Evolutionary conservation across 2,797 vertebrate genomes (phyloP).

Genomic region (Notolabrus celidotus): DNA sequence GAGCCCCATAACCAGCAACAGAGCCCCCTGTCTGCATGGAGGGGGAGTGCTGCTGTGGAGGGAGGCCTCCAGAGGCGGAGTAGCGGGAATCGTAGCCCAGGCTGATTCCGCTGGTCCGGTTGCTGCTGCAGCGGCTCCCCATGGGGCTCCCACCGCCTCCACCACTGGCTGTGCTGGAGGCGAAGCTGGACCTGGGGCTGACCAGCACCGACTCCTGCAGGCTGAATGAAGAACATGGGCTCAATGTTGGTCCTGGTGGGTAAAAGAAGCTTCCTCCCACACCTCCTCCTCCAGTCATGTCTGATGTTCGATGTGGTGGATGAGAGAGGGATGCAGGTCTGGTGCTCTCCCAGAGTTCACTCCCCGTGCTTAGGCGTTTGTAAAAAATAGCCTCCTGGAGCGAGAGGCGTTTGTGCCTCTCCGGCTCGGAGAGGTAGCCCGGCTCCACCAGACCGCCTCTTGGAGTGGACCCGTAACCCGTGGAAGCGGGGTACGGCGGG

Average conservation of each 20-base stretch:
- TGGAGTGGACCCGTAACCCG: constrained; percentile 68
- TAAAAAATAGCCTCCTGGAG: constrained; percentile 89
- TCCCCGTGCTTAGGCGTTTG: constrained; percentile 84
- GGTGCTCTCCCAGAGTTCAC: constrained; percentile 84
- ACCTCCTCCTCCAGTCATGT: constrained; percentile 64
- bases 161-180: constrained; percentile 90
- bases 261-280: constrained; percentile 79
- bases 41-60: constrained; percentile 78
- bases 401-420: constrained; percentile 88
- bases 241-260: constrained; percentile 79
- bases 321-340: constrained; percentile 84
- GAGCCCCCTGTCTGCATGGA: constrained; percentile 69
- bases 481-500: constrained; percentile 68
- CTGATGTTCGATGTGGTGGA: constrained; percentile 77
- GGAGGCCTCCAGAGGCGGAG: constrained; percentile 73
- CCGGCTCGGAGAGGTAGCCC: constrained; percentile 77
- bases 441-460: constrained; percentile 74
- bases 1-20: constrained; percentile 53
- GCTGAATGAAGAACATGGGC: constrained; percentile 88
- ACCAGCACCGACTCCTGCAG: constrained; percentile 87
- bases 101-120: constrained; percentile 92
- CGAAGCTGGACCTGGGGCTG: constrained; percentile 91
- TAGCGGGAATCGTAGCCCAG: constrained; percentile 90
- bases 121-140: constrained; percentile 90
- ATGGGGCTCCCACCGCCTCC: constrained; percentile 86